A percentile compares a stretch with the other conserved stretches of the same genome.
Conservation (phyloP, 1,140 invertebrate genomes). For the Coboldia fuscipes region DNA sequence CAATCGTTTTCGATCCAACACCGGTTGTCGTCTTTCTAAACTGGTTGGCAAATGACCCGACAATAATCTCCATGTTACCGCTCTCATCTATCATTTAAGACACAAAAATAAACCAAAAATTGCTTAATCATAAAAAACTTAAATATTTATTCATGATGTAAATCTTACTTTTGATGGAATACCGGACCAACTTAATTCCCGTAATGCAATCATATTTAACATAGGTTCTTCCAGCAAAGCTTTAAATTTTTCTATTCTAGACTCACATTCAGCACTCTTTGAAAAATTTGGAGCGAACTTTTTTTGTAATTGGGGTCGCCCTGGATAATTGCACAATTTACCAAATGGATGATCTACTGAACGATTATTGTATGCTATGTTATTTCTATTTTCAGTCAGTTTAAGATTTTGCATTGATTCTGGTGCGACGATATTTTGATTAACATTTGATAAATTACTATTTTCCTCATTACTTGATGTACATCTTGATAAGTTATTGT, state of each 20-base stretch:
- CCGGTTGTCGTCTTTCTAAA: conserved; percentile 58
- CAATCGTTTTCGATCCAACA: conserved; percentile 72
- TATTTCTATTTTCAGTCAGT: no score
- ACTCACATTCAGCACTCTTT: conserved; percentile 42
- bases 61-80: conserved; percentile 37
- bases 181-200: conserved; percentile 87
- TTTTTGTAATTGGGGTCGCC: conserved; percentile 32
- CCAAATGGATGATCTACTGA: no score
- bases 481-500: no score
- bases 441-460: no score
- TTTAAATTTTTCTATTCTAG: conserved; percentile 67
- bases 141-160: conserved; percentile 19
- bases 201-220: conserved; percentile 64
- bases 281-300: conserved; percentile 24
- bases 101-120: neutral
- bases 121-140: neutral
- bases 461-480: no score
- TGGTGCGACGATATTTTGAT: no score
- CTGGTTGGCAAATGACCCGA: conserved; percentile 85
- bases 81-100: conserved; percentile 24
- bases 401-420: no score
- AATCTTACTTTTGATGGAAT: conserved; percentile 67
- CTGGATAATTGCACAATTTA: conserved; percentile 24
- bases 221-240: conserved; percentile 45
- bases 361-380: no score